phyloP scores from a whole-genome alignment of 92 coral and sea anemone species.

The Phymanthus crucifer region DNA sequence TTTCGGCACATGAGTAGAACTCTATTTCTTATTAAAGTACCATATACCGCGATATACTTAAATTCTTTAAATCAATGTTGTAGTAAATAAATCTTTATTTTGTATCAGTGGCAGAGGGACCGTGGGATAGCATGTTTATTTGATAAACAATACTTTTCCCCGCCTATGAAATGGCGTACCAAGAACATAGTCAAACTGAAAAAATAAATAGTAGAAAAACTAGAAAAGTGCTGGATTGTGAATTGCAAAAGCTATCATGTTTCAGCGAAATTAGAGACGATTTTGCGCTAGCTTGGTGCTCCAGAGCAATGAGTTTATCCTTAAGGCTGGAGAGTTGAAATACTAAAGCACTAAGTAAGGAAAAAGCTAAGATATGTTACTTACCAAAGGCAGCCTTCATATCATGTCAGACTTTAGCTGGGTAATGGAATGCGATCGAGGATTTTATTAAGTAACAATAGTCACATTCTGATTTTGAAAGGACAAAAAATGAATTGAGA shows the following conservation, averaged over 20 bases:
- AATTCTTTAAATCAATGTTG: no score
- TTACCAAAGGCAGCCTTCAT: slow-evolving; percentile 3
- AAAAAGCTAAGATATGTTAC: not conserved
- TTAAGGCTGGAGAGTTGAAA: not conserved
- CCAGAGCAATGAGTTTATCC: not conserved
- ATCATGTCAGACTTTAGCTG: not conserved
- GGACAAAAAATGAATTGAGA: not conserved
- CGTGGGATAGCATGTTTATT: no score
- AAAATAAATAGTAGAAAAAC: not conserved
- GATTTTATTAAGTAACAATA: not conserved
- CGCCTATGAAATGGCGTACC: no score
- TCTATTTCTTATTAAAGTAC: no score
- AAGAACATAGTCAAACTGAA: no score
- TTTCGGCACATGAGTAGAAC: no score
- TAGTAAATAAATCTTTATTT: not conserved
- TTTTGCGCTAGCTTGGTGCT: not conserved
- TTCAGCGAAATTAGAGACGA: no score
- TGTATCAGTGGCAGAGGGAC: not conserved
- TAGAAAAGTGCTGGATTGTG: not conserved
- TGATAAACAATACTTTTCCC: no score
- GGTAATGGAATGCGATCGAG: not conserved
- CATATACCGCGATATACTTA: no score
- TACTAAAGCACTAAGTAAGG: not conserved
- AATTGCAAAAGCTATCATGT: no score
- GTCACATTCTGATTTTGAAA: not conserved